A percentile compares a stretch with the other conserved stretches of the same genome.
Conservation (phyloP, 2,113 vertebrate species). For the Proterorhinus semilunaris region DNA sequence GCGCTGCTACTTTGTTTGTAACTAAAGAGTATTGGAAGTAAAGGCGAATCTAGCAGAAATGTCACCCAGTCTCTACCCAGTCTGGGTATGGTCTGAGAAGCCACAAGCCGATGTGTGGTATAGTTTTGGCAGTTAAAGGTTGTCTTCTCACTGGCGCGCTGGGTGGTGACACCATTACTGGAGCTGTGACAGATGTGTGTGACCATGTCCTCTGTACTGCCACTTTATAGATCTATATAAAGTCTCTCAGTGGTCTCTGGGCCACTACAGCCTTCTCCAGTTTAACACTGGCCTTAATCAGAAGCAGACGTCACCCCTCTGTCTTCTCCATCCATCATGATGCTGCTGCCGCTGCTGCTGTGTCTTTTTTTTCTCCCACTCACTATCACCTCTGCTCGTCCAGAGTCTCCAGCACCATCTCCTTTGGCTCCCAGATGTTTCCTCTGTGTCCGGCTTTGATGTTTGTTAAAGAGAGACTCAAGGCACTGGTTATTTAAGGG, state of each 20-base stretch:
- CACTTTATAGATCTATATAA: neutral
- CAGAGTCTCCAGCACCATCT: conserved; percentile 42
- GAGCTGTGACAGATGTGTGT: conserved; percentile 39
- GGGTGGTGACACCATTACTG: conserved; percentile 51
- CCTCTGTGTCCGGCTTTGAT: conserved; percentile 61
- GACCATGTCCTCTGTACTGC: neutral
- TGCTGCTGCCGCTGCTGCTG: conserved; percentile 7
- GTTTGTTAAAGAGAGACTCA: conserved; percentile 35
- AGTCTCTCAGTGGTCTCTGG: neutral
- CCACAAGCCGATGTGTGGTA: conserved; percentile 52
- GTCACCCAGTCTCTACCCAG: conserved; percentile 56
- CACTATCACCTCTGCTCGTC: conserved; percentile 36
- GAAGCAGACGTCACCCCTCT: conserved; percentile 54
- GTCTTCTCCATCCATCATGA: conserved; percentile 50
- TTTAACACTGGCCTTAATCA: conserved; percentile 55
- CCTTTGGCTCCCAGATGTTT: conserved; percentile 69
- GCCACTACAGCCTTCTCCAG: conserved; percentile 27
- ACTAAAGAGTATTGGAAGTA: neutral
- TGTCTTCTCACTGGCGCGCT: conserved; percentile 38
- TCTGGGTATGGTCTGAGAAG: conserved; percentile 26
- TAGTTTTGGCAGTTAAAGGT: conserved; percentile 51
- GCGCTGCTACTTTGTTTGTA: neutral
- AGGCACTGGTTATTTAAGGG: conserved; percentile 37
- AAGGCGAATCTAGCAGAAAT: conserved; percentile 50
- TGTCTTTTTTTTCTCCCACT: conserved; percentile 41